Evolutionary conservation across 1,140 invertebrate genomes (phyloP).

Genomic region (Delia radicum): DNA sequence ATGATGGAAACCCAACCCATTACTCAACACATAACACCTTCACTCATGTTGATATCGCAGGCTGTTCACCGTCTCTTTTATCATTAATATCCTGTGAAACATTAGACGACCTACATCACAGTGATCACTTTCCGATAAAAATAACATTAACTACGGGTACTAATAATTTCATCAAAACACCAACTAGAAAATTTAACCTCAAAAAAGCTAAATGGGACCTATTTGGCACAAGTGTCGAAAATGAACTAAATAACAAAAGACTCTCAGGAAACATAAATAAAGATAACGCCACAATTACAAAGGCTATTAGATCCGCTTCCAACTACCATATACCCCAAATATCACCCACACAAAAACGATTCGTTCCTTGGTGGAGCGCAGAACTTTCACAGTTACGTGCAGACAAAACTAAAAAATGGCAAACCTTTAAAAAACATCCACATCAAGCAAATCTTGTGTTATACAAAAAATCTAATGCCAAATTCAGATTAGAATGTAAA

Average conservation of each 20-base stretch:
- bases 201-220: neutral
- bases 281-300: neutral
- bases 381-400: neutral
- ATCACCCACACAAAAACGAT: neutral
- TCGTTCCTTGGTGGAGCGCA: neutral
- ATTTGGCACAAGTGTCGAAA: neutral
- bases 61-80: neutral
- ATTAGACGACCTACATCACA: neutral
- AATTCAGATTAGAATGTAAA: neutral
- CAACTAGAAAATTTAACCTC: neutral
- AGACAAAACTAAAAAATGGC: neutral
- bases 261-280: neutral
- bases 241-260: neutral
- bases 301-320: neutral
- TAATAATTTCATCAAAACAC: neutral
- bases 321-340: neutral
- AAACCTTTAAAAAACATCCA: neutral
- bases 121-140: conserved; percentile 1
- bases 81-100: neutral
- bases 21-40: conserved; percentile 7
- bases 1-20: neutral
- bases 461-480: neutral
- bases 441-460: neutral
- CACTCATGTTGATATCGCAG: neutral
- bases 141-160: neutral